These are phyloP conservation scores for Drosophila rhopaloa DNA, from an alignment of 1,140 invertebrate genomes.

Conservation along the genomic window DNA sequence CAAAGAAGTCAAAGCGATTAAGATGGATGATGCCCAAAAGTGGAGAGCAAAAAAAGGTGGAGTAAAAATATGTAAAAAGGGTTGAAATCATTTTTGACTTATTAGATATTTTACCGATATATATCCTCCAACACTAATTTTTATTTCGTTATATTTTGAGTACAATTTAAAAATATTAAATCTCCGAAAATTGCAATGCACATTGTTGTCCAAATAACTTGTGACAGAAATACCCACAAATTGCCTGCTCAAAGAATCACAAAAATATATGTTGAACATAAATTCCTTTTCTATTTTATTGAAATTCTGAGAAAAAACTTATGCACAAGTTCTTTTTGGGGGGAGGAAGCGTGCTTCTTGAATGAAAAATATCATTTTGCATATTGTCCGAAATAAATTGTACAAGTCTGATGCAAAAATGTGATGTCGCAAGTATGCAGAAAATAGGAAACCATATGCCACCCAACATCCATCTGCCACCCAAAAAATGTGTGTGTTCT, in stretches of 20 bases:
- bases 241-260: constrained; percentile 12
- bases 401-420: constrained; percentile 23
- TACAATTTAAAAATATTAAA: neutral
- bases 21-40: constrained; percentile 35
- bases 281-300: constrained; percentile 27
- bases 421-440: constrained; percentile 6
- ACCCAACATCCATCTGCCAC: neutral
- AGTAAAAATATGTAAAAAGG: constrained; percentile 8
- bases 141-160: neutral
- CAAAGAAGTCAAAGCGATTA: constrained; percentile 42
- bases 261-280: constrained; percentile 14
- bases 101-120: too few species aligned
- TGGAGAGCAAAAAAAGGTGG: constrained; percentile 5
- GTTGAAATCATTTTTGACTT: neutral
- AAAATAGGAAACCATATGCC: constrained; percentile 32
- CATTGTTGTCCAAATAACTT: constrained; percentile 8
- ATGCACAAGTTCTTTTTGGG: constrained; percentile 5
- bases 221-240: constrained; percentile 10
- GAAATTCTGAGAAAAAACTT: constrained; percentile 25
- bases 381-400: constrained; percentile 23
- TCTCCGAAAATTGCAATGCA: neutral
- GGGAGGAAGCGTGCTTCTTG: neutral
- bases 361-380: constrained; percentile 19
- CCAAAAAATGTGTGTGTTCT: constrained; percentile 5
- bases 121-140: too few species aligned